phyloP scores from a whole-genome alignment of 2,797 vertebrate species.

The Melanotaenia boesemani region DNA sequence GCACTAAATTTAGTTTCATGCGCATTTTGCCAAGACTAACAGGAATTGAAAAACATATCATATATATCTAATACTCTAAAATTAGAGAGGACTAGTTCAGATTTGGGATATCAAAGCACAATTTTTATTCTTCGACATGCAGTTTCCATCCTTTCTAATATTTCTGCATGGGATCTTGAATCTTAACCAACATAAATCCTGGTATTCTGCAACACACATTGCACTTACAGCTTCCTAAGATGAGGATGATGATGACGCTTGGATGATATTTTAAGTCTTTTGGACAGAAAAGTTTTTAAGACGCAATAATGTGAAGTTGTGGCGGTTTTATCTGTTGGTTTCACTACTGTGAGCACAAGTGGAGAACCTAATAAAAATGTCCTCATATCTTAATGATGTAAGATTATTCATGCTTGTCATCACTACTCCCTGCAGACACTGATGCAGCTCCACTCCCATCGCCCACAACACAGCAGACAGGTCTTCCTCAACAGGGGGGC shows the following conservation, averaged over 20 bases:
- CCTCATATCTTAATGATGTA: constrained; percentile 55
- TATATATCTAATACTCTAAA: background rate
- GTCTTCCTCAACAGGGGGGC: constrained; percentile 49
- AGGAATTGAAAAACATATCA: background rate
- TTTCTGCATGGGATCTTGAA: constrained; percentile 9
- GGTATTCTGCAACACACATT: constrained; percentile 31
- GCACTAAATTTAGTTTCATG: background rate
- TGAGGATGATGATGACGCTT: background rate
- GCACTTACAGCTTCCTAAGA: background rate
- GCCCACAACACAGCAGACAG: constrained; percentile 41
- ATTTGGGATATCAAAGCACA: background rate
- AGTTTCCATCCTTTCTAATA: constrained; percentile 11
- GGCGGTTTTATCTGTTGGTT: background rate
- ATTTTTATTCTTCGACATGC: background rate
- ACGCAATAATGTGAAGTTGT: background rate
- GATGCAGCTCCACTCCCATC: constrained; percentile 43
- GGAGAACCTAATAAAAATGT: constrained; percentile 1
- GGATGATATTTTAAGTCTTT: background rate
- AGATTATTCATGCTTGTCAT: constrained; percentile 57
- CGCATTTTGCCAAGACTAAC: background rate
- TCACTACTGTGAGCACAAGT: background rate
- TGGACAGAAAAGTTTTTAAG: constrained; percentile 3
- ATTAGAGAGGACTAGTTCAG: background rate
- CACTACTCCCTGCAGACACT: constrained; percentile 32
- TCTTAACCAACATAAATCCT: constrained; percentile 5